Base-by-base conservation (phyloP, 2,888 invertebrate species). In the Bhutanitis thaidina region DNA sequence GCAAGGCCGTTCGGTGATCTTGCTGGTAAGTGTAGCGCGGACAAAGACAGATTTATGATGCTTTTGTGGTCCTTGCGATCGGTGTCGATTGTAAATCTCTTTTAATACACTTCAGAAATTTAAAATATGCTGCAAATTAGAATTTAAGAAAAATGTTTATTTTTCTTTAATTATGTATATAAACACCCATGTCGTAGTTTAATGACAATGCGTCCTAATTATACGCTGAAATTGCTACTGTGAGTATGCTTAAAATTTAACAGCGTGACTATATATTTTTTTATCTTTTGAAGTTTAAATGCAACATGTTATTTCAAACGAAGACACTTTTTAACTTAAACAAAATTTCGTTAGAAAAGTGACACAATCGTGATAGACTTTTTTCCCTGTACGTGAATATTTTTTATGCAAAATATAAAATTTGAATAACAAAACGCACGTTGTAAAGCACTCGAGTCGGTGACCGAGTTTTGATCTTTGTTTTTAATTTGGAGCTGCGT, bases 1-100 rank as follows among this genome's bases (percentile, higher is more conserved):
- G 60, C 72, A 74, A 76, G 74, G 74, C 57, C 75, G 69, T 54
- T 44, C 45, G 47, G 20, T 49, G 57, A 50, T 40, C 48, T 56
- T 53, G 53, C 29, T 44, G 41, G 51, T 46, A 58, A 53, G 38
- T 49, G 40, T 59, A 61, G 55, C 56, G 57, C 54, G 57, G 43
- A 59, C 52, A 57, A 65, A 61, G 65, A 64, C 60, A 64, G 50
- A 40, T 27, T 4, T 35, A 10, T 20, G n/a, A n/a, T 20, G 20
- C 5, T 20, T 3, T 3, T 20, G 5, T 20, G 20, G 20, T 20
- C 20, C 20, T 20, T 20, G 20, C 20, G 3, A 20, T 20, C 5
- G 2, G 20, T 20, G 20, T 20, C 20, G 2, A 20, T 20, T 2
- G 2, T 20, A 20, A 3, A 20, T 20, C 20, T 3, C 20, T 20